Base-by-base conservation (phyloP, 2,113 vertebrate species). In the Sisor rabdophorus region DNA sequence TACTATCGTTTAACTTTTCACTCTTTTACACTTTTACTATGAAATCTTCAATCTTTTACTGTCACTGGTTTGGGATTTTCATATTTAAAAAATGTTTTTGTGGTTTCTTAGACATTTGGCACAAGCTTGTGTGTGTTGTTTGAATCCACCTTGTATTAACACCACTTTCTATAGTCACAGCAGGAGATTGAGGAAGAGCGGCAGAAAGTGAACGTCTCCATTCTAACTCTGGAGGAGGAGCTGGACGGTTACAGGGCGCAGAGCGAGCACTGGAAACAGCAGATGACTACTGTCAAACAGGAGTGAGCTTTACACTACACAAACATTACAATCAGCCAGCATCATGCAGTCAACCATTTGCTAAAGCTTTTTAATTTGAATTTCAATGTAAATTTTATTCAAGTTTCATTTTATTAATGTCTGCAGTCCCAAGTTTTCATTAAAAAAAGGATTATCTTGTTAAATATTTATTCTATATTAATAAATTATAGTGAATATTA, bases 171-270 rank as follows among this genome's bases (percentile, higher is more conserved):
- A 3, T 16, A 92, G 96, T 94, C 95, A 20, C 95, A 95, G 71
- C 91, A 92, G 75, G 89, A 80, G 44, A 86, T 98, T 50, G 95
- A 97, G 79, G 88, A 92, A 0, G 95, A 98, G 89, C 88, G 89
- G 61, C 92, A 96, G 90, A 92, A 92, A 81, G 93, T 97, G 61
- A 93, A 92, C 3, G 15, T 84, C 0, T 88, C 94, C 11, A 85
- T 98, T 47, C 82, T 92, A 54, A 90, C 85, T 53, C 87, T 98
- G 79, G 94, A 95, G 87, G 88, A 87, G 16, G 94, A 97, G 85
- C 90, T 98, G 85, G 93, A 95, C 64, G 91, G 91, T 86, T 92
- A 89, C 72, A 81, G 86, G 0, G 91, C 93, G 68, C 91, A 95
- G 83, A 91, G 87, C 0, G 84, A 89, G 4, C 89, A 91, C 77